Conservation (phyloP, 2,888 invertebrate genomes). For the Chesias legatella region DNA sequence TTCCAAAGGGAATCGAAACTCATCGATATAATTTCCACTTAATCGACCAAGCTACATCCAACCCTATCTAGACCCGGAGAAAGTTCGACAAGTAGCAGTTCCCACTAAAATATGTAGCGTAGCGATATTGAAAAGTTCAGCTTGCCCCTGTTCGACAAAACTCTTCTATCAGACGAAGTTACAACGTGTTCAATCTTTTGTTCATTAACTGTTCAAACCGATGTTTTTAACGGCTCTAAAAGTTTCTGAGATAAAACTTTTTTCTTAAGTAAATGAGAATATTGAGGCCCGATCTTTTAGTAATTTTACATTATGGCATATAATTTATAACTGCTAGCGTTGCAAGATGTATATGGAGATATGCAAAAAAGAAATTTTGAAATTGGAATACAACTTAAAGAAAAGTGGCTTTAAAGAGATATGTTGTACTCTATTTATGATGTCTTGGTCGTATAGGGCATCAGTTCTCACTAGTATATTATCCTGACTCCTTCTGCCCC, state of each 20-base stretch:
- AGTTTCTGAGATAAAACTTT: conserved; percentile 20
- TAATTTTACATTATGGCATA: too few species aligned
- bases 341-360: too few species aligned
- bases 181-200: conserved; percentile 36
- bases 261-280: too few species aligned
- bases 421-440: too few species aligned
- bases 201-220: conserved; percentile 35
- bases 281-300: too few species aligned
- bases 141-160: conserved; percentile 43
- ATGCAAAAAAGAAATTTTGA: too few species aligned
- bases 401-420: too few species aligned
- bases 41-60: conserved; percentile 30
- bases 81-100: conserved; percentile 71
- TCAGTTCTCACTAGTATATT: too few species aligned
- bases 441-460: too few species aligned
- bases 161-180: conserved; percentile 44
- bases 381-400: too few species aligned
- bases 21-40: conserved; percentile 7
- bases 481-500: too few species aligned
- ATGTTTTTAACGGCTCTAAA: conserved; percentile 28
- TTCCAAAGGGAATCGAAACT: not conserved
- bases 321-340: too few species aligned
- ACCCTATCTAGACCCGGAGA: conserved; percentile 41
- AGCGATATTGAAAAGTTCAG: conserved; percentile 72
- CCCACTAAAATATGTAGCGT: conserved; percentile 75